Conservation (phyloP, 2,888 invertebrate genomes). For the Elysia crispata region DNA sequence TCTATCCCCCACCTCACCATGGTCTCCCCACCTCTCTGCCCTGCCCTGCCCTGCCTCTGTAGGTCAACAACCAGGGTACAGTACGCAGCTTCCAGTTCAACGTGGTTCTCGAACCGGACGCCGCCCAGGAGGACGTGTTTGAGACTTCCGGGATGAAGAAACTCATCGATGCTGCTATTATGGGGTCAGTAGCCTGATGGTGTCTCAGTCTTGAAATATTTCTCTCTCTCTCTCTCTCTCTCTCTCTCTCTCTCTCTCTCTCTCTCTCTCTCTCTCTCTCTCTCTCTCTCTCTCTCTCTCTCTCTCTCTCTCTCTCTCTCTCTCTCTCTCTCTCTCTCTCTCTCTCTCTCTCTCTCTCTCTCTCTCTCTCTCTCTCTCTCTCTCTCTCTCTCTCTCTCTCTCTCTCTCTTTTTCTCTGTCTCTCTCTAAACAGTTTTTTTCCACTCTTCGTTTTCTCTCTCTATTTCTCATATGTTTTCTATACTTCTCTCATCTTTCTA, state of each 20-base stretch:
- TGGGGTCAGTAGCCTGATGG: conserved; percentile 81
- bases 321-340: conserved; percentile 22
- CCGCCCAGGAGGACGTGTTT: conserved; percentile 89
- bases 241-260: conserved; percentile 17
- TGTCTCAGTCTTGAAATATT: neutral
- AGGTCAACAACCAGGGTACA: conserved; percentile 78
- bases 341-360: too few species aligned
- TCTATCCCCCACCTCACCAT: too few species aligned
- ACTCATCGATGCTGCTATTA: conserved; percentile 94
- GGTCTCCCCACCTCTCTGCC: too few species aligned
- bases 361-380: too few species aligned
- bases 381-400: too few species aligned
- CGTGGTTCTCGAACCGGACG: conserved; percentile 94
- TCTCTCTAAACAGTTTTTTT: neutral
- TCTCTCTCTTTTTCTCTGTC: too few species aligned
- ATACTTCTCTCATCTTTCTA: neutral
- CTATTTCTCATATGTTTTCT: neutral
- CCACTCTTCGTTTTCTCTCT: neutral
- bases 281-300: neutral
- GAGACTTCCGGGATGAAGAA: conserved; percentile 93
- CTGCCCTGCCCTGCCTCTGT: conserved; percentile 19
- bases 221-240: conserved; percentile 18
- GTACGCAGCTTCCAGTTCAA: conserved; percentile 93
- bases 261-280: conserved; percentile 3
- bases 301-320: conserved; percentile 16